These are phyloP conservation scores for Triplophysa tibetana DNA, from an alignment of 2,113 vertebrate genomes.

Conservation along the genomic window DNA sequence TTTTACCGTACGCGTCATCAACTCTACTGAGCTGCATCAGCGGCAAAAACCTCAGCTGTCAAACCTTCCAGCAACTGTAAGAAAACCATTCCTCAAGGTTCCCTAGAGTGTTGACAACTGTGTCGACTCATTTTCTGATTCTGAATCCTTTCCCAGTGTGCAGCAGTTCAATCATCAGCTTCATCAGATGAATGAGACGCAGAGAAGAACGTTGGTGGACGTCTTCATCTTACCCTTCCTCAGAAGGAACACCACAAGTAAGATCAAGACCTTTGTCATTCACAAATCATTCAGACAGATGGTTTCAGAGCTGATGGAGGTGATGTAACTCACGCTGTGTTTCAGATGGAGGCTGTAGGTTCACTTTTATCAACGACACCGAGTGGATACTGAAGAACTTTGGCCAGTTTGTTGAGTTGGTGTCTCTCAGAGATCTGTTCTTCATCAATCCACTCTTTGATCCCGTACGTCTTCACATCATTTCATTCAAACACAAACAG, in stretches of 20 bases:
- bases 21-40: slow-evolving; percentile 65
- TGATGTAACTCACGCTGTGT: background rate
- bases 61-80: slow-evolving; percentile 69
- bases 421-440: slow-evolving; percentile 54
- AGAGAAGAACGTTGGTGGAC: slow-evolving; percentile 9
- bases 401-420: slow-evolving; percentile 58
- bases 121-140: background rate
- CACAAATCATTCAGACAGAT: background rate
- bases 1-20: slow-evolving; percentile 60
- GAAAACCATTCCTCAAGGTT: background rate
- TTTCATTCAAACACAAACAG: background rate
- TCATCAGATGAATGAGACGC: background rate
- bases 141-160: slow-evolving; percentile 19
- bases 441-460: slow-evolving; percentile 60
- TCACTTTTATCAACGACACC: slow-evolving; percentile 52
- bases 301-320: background rate
- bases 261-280: background rate
- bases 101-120: background rate
- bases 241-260: slow-evolving; percentile 50
- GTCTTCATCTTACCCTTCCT: slow-evolving; percentile 50
- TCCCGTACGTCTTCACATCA: slow-evolving; percentile 59
- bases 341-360: slow-evolving; percentile 53
- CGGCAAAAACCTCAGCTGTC: slow-evolving; percentile 68
- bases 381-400: slow-evolving; percentile 64
- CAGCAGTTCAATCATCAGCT: slow-evolving; percentile 24